These are phyloP conservation scores for Porites lobata DNA, from an alignment of 92 coral and sea anemone species.

Conservation along the genomic window DNA sequence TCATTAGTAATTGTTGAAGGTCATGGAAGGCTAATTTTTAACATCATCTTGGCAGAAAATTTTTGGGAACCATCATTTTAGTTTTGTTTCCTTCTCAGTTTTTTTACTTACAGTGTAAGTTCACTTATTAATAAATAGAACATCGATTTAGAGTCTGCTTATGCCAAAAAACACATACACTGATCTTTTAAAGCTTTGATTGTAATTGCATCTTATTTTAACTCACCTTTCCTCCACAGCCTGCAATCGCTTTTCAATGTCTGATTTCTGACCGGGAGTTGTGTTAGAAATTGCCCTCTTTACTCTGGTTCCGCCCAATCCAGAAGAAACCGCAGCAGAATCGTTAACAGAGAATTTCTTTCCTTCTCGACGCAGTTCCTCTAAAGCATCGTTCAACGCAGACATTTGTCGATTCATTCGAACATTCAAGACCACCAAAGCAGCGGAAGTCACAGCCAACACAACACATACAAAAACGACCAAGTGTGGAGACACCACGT, in stretches of 20 bases:
- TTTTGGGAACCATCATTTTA: too few relatives aligned
- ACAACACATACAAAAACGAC: not conserved
- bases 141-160: too few relatives aligned
- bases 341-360: not conserved
- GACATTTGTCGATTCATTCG: not conserved
- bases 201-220: too few relatives aligned
- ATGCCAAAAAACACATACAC: too few relatives aligned
- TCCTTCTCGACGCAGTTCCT: not conserved
- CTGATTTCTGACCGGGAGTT: not conserved
- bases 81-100: too few relatives aligned
- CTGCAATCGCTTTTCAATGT: conserved; percentile 7
- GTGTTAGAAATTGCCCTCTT: conserved; percentile 5
- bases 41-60: too few relatives aligned
- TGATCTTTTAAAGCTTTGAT: too few relatives aligned
- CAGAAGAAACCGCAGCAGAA: not conserved
- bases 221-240: conserved; percentile 21
- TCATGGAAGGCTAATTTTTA: too few relatives aligned
- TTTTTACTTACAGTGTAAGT: too few relatives aligned
- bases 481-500: not conserved
- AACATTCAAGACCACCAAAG: not conserved
- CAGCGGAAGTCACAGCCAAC: not conserved
- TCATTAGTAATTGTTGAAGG: too few relatives aligned
- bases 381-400: not conserved
- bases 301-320: not conserved
- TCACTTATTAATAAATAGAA: too few relatives aligned